Percentiles rank a stretch among this genome's conserved stretches.
phyloP scores from a whole-genome alignment of 2,888 invertebrate species.

The Xylocampa areola region DNA sequence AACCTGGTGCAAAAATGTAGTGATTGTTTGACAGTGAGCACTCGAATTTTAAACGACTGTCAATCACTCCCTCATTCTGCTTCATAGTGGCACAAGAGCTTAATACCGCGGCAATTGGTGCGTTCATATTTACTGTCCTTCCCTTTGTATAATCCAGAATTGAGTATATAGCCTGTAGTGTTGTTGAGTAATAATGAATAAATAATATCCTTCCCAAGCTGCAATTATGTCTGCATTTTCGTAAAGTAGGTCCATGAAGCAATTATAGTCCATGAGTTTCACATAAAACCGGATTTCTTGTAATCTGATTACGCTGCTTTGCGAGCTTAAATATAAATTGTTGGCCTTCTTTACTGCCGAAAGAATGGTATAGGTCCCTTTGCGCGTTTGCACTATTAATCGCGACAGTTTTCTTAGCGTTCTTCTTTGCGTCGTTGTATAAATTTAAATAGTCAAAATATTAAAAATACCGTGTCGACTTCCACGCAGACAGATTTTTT shows the following conservation, averaged over 20 bases:
- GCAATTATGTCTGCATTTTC: neutral
- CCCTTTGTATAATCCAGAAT: neutral
- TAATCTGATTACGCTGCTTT: neutral
- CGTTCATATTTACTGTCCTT: neutral
- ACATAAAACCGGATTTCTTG: neutral
- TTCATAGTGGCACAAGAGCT: too few species aligned
- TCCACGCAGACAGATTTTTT: too few species aligned
- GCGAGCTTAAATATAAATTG: neutral
- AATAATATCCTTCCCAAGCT: neutral
- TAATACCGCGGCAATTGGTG: neutral
- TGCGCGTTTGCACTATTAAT: neutral
- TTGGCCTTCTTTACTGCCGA: neutral
- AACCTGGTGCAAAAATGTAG: constrained; percentile 8
- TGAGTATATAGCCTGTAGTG: too few species aligned
- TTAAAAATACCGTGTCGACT: too few species aligned
- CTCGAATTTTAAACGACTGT: constrained; percentile 1
- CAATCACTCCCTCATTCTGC: neutral
- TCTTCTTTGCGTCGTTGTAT: too few species aligned
- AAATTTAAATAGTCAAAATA: too few species aligned
- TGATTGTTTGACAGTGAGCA: constrained; percentile 10
- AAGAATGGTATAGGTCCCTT: neutral
- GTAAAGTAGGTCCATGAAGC: neutral
- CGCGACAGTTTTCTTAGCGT: too few species aligned
- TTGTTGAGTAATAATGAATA: too few species aligned
- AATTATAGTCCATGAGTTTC: neutral